Evolutionary conservation across 92 coral and sea anemone species (phyloP).

Genomic region (Parazoanthus swiftii): DNA sequence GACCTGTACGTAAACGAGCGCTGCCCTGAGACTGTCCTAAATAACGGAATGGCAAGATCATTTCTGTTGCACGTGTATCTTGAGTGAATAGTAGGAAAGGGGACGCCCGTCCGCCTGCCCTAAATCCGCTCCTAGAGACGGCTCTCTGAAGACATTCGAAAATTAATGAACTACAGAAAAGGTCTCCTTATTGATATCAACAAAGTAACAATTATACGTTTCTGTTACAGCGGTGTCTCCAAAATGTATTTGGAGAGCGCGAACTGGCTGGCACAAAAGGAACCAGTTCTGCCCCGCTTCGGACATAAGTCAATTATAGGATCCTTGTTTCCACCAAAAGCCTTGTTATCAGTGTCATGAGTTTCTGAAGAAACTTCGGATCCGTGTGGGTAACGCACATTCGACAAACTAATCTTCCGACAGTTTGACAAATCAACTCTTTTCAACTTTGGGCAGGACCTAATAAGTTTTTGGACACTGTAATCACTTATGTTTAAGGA

Average conservation of each 20-base stretch:
- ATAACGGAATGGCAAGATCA: too few relatives aligned
- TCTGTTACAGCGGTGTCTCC: slow-evolving; percentile 71
- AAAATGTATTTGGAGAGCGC: slow-evolving; percentile 71
- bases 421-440: neutral
- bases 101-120: too few relatives aligned
- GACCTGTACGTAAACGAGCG: too few relatives aligned
- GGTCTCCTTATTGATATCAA: neutral
- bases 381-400: neutral
- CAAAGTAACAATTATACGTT: too few relatives aligned
- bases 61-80: too few relatives aligned
- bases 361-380: neutral
- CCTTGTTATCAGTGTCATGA: neutral
- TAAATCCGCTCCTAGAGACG: too few relatives aligned
- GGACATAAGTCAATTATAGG: neutral
- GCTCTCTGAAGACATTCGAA: too few relatives aligned
- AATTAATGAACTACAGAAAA: too few relatives aligned
- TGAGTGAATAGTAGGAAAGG: too few relatives aligned
- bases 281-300: slow-evolving; percentile 58
- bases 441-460: slow-evolving; percentile 23
- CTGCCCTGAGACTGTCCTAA: too few relatives aligned
- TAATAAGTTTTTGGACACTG: neutral
- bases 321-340: neutral
- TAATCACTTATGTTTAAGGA: neutral
- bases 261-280: slow-evolving; percentile 63
- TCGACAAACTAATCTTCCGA: neutral